Evolutionary conservation across 2,888 invertebrate species (phyloP), one percentile per base, ranked within the genome.

Genomic region (Tanytarsus gracilentus): DNA sequence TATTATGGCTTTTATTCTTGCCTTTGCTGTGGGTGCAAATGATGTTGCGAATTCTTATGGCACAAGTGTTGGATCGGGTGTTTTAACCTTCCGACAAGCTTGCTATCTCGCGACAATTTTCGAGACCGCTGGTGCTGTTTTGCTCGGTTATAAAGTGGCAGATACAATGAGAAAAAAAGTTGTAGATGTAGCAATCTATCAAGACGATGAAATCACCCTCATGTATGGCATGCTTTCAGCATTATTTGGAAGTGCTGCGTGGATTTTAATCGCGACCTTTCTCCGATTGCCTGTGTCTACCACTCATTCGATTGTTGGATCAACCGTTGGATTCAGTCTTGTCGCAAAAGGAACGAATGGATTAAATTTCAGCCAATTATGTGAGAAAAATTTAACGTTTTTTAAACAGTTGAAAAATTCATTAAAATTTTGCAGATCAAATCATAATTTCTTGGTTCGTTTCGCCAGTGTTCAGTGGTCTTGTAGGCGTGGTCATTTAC

Each of bases 21-120:
- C 95, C 44, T 94, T 95, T 75, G 95, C 94, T 52, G 93, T 96
- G 66, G 95, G 96, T 36, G 95, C 95, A 63, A 95, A 95, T 71
- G 95, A 95, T 75, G 94, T 95, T 61, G 95, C 95, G 65, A 96
- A 96, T 71, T 91, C 92, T n/a, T 96, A 96, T 72, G 95, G 95
- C n/a, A 96, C 96, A 53, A 90, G 90, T 60, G 95, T 96, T 39
- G 96, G 96, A n/a, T 87, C 93, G 63, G 89, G 90, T 71, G 94
- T 95, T 51, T 79, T 96, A 64, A 89, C 91, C 16, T 82, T 96
- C 60, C 79, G 83, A 65, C 88, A 89, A 71, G 95, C 95, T 36
- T 96, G 94, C 72, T 79, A 89, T 64, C 78, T 96, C 65, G 96
- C 93, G 3, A 90, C 92, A 4, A 80, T 96, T 67, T 95, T 94